Conservation (phyloP, 2,888 invertebrate species). For the Sicus ferrugineus region DNA sequence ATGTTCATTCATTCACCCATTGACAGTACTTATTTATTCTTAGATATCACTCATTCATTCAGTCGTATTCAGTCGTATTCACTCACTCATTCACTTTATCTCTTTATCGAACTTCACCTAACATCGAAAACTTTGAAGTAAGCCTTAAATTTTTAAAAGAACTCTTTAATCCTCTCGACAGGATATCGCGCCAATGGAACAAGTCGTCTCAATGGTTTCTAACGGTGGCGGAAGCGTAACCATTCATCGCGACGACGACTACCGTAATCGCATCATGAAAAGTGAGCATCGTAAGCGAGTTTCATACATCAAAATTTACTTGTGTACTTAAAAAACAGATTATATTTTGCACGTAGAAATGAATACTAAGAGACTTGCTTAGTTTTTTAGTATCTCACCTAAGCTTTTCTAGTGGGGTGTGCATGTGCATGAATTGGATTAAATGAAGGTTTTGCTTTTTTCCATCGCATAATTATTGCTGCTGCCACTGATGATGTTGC, state of each 20-base stretch:
- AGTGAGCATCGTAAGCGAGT: constrained; percentile 62
- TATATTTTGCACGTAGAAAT: too few relatives aligned
- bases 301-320: too few relatives aligned
- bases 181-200: constrained; percentile 65
- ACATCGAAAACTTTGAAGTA: too few relatives aligned
- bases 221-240: constrained; percentile 61
- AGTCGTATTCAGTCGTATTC: too few relatives aligned
- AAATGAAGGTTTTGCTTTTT: constrained; percentile 38
- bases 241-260: constrained; percentile 64
- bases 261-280: constrained; percentile 63
- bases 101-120: too few relatives aligned
- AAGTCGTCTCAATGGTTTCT: constrained; percentile 63
- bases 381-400: neutral
- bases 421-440: constrained; percentile 41
- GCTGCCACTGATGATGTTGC: constrained; percentile 2
- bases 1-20: too few relatives aligned
- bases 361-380: too few relatives aligned
- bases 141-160: neutral
- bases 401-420: constrained; percentile 11
- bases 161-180: constrained; percentile 39
- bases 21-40: too few relatives aligned
- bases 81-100: too few relatives aligned
- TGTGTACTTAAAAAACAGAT: too few relatives aligned
- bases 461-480: constrained; percentile 21
- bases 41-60: too few relatives aligned